Conservation (phyloP, 2,113 vertebrate genomes). For the Salvator merianae region DNA sequence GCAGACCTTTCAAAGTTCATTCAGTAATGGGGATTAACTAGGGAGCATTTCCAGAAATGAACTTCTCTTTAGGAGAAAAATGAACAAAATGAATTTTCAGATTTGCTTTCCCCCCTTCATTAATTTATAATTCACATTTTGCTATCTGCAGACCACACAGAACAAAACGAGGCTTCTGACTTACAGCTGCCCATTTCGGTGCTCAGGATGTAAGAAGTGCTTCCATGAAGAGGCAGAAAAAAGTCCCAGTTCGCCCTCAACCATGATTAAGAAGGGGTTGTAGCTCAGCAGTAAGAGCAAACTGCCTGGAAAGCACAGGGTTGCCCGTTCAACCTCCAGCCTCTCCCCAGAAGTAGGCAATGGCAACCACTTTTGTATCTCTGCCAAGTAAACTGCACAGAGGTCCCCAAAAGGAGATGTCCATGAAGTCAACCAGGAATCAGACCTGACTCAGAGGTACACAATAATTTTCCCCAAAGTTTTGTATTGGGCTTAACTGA, state of each 20-base stretch:
- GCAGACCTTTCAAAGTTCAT: not conserved
- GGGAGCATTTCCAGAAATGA: not conserved
- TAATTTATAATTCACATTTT: not conserved
- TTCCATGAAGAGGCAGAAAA: no score
- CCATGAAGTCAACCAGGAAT: no score
- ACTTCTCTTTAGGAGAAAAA: not conserved
- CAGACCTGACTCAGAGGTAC: no score
- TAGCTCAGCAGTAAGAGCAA: no score
- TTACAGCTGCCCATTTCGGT: not conserved
- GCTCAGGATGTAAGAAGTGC: not conserved
- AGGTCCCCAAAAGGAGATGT: not conserved
- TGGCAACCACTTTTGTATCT: no score
- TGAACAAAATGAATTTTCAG: constrained; percentile 1
- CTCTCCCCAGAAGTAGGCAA: no score
- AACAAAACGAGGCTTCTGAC: not conserved
- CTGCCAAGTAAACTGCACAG: not conserved
- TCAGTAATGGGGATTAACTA: not conserved
- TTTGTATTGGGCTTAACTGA: no score
- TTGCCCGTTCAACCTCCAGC: no score
- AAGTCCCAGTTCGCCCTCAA: no score
- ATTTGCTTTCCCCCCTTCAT: not conserved
- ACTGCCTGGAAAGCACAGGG: no score
- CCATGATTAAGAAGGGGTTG: no score
- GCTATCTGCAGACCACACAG: not conserved
- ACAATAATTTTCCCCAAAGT: no score